These are phyloP conservation scores for Anguilla obscura DNA, from an alignment of 2,797 vertebrate genomes.

Conservation along the genomic window DNA sequence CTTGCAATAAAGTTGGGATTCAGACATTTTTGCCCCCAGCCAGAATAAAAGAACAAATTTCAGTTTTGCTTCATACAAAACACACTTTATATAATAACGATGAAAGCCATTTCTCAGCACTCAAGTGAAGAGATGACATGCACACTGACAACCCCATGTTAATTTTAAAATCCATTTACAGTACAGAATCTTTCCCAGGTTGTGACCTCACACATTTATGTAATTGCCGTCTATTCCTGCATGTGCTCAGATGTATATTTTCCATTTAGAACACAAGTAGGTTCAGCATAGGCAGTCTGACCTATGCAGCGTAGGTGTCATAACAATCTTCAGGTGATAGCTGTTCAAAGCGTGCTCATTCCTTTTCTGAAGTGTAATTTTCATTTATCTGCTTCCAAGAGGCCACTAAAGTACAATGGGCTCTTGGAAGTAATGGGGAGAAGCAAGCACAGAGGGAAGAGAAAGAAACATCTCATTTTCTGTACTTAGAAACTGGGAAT, in stretches of 20 bases:
- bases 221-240: not conserved
- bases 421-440: not conserved
- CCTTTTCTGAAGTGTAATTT: not conserved
- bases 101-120: not conserved
- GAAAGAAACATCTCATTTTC: not conserved
- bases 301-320: not conserved
- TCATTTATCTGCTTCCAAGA: not conserved
- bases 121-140: not conserved
- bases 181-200: not conserved
- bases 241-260: not conserved
- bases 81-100: not conserved
- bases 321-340: not conserved
- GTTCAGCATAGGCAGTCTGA: slow-evolving; percentile 8
- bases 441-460: not conserved
- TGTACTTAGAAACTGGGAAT: not conserved
- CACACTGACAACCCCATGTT: not conserved
- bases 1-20: not conserved
- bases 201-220: not conserved
- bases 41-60: not conserved
- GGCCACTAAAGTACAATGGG: not conserved
- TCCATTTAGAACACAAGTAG: not conserved
- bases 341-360: not conserved
- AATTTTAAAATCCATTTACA: not conserved
- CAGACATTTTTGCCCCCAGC: not conserved
- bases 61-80: not conserved